Conservation (phyloP, 1,140 invertebrate species). For the Drosophila kohkoa region DNA sequence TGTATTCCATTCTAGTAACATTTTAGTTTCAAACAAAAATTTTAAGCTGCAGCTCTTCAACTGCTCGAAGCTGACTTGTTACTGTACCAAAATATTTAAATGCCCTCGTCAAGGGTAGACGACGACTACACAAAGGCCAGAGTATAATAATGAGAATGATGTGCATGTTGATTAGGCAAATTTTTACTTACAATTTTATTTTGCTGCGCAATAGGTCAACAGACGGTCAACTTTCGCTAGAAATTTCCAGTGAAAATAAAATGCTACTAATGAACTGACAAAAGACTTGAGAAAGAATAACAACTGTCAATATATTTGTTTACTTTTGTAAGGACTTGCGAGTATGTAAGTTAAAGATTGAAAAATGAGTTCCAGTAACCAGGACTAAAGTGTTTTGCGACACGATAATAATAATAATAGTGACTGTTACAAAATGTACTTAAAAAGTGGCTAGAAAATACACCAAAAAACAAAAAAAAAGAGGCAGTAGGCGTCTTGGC, state of each 20-base stretch:
- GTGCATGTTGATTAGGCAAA: slow-evolving; percentile 15
- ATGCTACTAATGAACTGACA: not conserved
- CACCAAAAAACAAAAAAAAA: not conserved
- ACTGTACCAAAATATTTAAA: not conserved
- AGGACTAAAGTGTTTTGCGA: not conserved
- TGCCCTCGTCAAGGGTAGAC: not conserved
- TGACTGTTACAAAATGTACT: not conserved
- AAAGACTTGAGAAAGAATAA: not conserved
- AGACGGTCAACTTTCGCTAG: not conserved
- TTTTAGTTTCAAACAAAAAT: not conserved
- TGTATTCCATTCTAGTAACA: not conserved
- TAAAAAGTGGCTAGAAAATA: not conserved
- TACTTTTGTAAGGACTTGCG: no score
- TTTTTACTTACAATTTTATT: slow-evolving; percentile 15
- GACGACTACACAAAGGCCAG: not conserved
- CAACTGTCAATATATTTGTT: no score
- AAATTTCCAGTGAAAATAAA: not conserved
- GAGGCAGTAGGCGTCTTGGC: slow-evolving; percentile 8
- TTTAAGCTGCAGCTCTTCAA: not conserved
- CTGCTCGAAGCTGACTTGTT: not conserved
- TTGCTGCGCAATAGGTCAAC: slow-evolving; percentile 9
- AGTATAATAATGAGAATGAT: slow-evolving; percentile 11
- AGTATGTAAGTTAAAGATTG: no score
- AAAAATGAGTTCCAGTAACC: no score
- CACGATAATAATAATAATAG: slow-evolving; percentile 1